These are phyloP conservation scores for Rapana venosa DNA, from an alignment of 2,888 invertebrate genomes.

Conservation along the genomic window DNA sequence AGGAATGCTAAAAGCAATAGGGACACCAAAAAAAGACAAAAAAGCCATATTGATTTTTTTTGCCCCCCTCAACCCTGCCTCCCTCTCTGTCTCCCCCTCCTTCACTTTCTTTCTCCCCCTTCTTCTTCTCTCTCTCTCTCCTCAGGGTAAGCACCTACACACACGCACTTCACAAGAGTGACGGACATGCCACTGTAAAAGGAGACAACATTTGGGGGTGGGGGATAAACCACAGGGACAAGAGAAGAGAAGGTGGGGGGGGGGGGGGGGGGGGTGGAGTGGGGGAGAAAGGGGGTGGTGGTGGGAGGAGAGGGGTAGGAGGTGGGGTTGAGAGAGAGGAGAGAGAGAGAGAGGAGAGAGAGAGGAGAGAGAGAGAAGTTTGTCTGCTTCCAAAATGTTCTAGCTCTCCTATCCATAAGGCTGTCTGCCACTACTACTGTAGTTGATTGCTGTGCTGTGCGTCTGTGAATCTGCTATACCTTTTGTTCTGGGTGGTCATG, in stretches of 20 bases:
- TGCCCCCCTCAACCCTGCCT: not conserved
- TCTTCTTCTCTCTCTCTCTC: not conserved
- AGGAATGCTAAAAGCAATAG: no score
- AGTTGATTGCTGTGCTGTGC: not conserved
- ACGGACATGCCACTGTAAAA: not conserved
- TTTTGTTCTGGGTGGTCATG: no score
- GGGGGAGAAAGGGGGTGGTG: not conserved
- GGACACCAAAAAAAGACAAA: not conserved
- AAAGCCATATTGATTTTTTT: conserved; percentile 13
- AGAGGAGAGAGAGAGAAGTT: not conserved
- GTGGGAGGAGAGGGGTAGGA: not conserved
- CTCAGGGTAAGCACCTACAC: not conserved
- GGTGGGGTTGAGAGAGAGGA: no score
- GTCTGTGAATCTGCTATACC: not conserved
- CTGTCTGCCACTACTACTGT: no score
- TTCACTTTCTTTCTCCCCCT: not conserved
- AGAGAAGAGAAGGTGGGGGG: not conserved
- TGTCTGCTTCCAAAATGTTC: not conserved
- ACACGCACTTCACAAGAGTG: conserved; percentile 3
- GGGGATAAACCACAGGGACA: not conserved
- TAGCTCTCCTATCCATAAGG: no score
- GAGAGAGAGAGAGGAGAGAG: not conserved
- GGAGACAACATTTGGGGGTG: not conserved
- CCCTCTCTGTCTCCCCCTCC: not conserved
- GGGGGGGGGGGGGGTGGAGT: not conserved